These are phyloP conservation scores for Choloepus hoffmanni DNA, from an alignment of 2,113 vertebrate species.

Conservation along the genomic window DNA sequence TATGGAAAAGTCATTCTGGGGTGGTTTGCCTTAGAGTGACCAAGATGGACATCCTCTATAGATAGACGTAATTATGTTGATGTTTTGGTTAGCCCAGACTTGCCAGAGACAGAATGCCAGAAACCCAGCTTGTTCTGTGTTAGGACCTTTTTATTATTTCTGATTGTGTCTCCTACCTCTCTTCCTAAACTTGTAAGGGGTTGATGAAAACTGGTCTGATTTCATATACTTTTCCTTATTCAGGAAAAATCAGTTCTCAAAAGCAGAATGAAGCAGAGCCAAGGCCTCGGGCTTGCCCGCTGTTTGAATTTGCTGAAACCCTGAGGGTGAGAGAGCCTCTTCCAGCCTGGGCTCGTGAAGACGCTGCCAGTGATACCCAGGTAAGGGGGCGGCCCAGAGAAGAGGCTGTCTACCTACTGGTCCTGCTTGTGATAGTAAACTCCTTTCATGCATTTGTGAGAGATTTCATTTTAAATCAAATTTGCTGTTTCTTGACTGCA, in stretches of 20 bases:
- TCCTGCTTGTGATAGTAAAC: not conserved
- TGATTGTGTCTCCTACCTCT: not conserved
- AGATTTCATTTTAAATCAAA: slow-evolving; percentile 1
- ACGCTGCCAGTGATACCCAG: slow-evolving; percentile 77
- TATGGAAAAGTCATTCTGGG: not conserved
- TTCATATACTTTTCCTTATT: slow-evolving; percentile 76
- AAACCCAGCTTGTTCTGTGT: not conserved
- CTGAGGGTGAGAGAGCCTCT: slow-evolving; percentile 69
- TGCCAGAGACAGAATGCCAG: not conserved
- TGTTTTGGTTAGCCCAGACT: not conserved
- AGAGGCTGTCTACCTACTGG: not conserved
- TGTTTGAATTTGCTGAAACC: slow-evolving; percentile 79
- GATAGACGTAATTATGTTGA: not conserved
- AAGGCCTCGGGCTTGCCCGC: slow-evolving; percentile 78
- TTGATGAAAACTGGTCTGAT: slow-evolving; percentile 58
- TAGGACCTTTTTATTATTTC: not conserved
- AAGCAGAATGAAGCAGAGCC: slow-evolving; percentile 80
- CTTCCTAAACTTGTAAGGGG: slow-evolving; percentile 39
- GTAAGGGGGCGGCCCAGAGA: slow-evolving; percentile 64
- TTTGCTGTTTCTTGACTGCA: not conserved
- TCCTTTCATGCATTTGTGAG: not conserved
- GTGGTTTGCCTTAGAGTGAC: not conserved
- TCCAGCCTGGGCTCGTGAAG: slow-evolving; percentile 80
- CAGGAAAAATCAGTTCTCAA: slow-evolving; percentile 85
- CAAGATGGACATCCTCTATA: not conserved